phyloP scores from a whole-genome alignment of 2,797 vertebrate genomes.

The Pangasius sanitwongsei region DNA sequence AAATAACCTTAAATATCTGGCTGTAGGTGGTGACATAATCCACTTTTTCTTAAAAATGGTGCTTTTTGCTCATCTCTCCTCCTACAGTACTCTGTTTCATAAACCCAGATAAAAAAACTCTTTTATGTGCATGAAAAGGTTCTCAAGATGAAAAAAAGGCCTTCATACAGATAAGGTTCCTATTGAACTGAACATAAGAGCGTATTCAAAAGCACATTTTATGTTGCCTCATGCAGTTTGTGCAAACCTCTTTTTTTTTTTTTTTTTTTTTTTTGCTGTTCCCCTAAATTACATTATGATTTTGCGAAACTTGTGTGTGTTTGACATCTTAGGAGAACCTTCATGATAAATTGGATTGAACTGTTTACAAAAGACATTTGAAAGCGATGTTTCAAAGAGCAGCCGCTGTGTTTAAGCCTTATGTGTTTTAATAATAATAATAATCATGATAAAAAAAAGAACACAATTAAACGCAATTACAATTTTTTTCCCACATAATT shows the following conservation, averaged over 20 bases:
- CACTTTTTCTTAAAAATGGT: not conserved
- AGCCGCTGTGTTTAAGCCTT: no score
- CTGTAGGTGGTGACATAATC: slow-evolving; percentile 21
- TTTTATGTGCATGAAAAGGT: slow-evolving; percentile 32
- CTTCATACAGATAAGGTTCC: not conserved
- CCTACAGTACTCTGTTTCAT: not conserved
- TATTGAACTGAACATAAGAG: slow-evolving; percentile 8
- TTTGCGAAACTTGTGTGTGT: no score
- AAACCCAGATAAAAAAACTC: slow-evolving; percentile 1
- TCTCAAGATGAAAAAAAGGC: not conserved
- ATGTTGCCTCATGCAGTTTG: not conserved
- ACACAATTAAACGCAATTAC: no score
- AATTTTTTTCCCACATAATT: no score
- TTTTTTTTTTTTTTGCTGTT: not conserved
- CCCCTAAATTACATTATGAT: no score
- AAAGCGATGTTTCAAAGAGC: no score
- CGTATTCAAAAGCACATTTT: not conserved
- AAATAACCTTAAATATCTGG: slow-evolving; percentile 5
- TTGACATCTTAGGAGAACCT: no score
- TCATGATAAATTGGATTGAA: no score
- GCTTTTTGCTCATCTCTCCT: not conserved
- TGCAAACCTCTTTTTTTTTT: not conserved
- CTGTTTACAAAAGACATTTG: no score
- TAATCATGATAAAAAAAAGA: no score
- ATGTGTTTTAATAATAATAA: no score